phyloP scores from a whole-genome alignment of 2,797 vertebrate species.

The Galago senegalensis region DNA sequence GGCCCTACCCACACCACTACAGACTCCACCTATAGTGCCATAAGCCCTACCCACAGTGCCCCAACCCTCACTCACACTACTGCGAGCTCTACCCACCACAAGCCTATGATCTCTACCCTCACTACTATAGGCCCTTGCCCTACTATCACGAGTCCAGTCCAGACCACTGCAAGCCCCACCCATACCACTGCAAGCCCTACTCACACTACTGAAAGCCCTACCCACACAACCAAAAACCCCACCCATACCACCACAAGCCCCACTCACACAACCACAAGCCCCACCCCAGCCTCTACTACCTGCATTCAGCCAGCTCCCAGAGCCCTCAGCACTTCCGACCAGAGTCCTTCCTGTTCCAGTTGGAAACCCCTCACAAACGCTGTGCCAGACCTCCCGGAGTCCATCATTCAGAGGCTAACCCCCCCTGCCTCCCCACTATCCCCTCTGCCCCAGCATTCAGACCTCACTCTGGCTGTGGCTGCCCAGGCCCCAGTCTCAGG shows the following conservation, averaged over 20 bases:
- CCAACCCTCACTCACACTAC: background rate
- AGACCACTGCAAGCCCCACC: background rate
- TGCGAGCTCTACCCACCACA: background rate
- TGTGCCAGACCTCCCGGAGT: background rate
- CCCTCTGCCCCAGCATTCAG: constrained; percentile 61
- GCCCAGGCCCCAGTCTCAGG: background rate
- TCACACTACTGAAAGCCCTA: background rate
- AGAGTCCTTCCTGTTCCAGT: constrained; percentile 46
- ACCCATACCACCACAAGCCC: background rate
- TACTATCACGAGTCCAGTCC: background rate
- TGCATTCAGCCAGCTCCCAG: constrained; percentile 35
- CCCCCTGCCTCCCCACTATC: constrained; percentile 15
- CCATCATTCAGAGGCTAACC: constrained; percentile 55
- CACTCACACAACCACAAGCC: background rate
- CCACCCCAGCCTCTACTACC: background rate
- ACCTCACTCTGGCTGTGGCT: background rate
- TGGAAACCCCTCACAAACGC: constrained; percentile 25
- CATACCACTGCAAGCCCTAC: background rate
- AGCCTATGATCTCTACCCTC: background rate
- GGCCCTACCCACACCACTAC: background rate
- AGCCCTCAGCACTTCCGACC: background rate
- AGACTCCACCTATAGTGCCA: constrained; percentile 12
- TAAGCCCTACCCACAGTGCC: constrained; percentile 24
- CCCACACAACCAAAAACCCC: background rate
- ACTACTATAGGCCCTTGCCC: background rate